A percentile compares a stretch with the other conserved stretches of the same genome.
Evolutionary conservation across 2,888 invertebrate genomes (phyloP).

Genomic region (Tinea semifulvella): DNA sequence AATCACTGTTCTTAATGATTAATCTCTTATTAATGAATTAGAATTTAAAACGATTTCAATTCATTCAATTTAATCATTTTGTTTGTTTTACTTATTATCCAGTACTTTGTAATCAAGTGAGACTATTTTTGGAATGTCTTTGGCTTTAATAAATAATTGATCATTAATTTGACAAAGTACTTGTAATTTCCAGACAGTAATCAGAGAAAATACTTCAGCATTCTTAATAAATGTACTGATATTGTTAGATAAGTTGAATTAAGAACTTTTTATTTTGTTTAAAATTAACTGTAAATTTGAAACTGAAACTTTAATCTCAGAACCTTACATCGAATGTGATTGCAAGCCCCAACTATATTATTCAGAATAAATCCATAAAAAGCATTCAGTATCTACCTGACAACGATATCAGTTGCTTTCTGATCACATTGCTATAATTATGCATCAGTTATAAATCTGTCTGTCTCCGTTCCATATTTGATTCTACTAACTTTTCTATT

Average conservation of each 20-base stretch:
- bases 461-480: constrained; percentile 31
- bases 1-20: constrained; percentile 1
- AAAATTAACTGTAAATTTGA: too few species aligned
- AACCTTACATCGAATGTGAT: too few species aligned
- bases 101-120: background rate
- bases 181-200: too few species aligned
- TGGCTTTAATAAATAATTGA: too few species aligned
- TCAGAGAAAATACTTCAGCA: too few species aligned
- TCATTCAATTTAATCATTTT: constrained; percentile 7
- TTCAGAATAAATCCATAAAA: constrained; percentile 10
- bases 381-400: constrained; percentile 7
- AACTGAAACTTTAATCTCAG: too few species aligned
- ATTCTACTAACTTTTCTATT: constrained; percentile 18
- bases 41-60: background rate
- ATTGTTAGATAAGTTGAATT: too few species aligned
- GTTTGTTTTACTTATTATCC: background rate
- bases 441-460: constrained; percentile 34
- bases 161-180: too few species aligned
- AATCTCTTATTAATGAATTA: constrained; percentile 4
- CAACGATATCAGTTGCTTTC: constrained; percentile 7
- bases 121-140: background rate
- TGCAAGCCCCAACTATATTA: too few species aligned
- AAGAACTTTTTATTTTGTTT: too few species aligned
- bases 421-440: constrained; percentile 27
- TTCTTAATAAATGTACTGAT: too few species aligned